Evolutionary conservation across 2,888 invertebrate species (phyloP), one percentile per base, ranked within the genome.

Genomic region (Steinernema scapterisci): DNA sequence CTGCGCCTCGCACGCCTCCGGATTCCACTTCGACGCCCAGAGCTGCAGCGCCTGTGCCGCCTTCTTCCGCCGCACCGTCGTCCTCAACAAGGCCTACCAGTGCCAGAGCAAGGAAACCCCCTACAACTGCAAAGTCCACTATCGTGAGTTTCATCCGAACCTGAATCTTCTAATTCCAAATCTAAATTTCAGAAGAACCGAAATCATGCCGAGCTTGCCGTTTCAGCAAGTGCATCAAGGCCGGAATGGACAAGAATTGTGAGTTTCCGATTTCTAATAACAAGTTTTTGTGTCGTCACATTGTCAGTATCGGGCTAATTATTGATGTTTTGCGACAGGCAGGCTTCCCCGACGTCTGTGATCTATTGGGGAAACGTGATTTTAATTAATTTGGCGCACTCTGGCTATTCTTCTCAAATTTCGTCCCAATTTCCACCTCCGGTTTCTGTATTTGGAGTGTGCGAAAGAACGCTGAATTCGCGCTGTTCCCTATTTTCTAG

Each of bases 1-100:
- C 1, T 81, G 81, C 71, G 38, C 72, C n/a, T 85, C 86, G 0
- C 85, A 86, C 76, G 86, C 86, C 6, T 85, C 86, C 21, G 86
- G 86, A 0, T 85, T 81, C 71, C 86, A 86, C 73, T 86, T 86
- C 71, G 84, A 82, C 19, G 86, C 84, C 0, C 86, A 86, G 75
- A 80, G 81, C 1, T 70, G 78, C 44, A 73, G 79, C 0, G 86
- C 86, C 0, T 86, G 86, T 71, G 84, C 85, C 11, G 86, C 86
- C 7, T 86, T 85, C 74, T 86, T 86, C 73, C 75, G 86, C 45
- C 77, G 86, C 19, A 82, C 86, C 0, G 82, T 86, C 1, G 79
- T 83, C 0, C 73, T 86, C 48, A 79, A 79, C 25, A 82, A 82
- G 56, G 75, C 23, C 0, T 84, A 82, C 52, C 75, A 76, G 0